Evolutionary conservation across 1,140 invertebrate species (phyloP).

Genomic region (Plectrocnemia conspersa): DNA sequence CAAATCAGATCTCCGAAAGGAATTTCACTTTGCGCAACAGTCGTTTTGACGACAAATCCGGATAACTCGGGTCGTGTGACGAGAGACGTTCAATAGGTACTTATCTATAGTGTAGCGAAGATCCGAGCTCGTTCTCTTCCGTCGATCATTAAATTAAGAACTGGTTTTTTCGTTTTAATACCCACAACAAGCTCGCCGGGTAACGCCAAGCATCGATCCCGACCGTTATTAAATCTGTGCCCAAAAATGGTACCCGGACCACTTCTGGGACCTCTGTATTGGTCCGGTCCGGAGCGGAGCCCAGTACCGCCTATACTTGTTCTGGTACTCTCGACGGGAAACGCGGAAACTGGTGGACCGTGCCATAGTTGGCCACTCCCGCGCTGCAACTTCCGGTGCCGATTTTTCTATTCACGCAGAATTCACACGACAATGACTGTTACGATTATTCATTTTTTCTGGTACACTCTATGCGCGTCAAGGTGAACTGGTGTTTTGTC

Average conservation of each 20-base stretch:
- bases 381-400: constrained; percentile 23
- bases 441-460: constrained; percentile 27
- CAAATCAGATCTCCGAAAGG: too few relatives aligned
- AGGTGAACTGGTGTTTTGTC: constrained; percentile 25
- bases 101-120: constrained; percentile 28
- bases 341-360: constrained; percentile 9
- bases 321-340: too few relatives aligned
- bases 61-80: too few relatives aligned
- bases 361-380: constrained; percentile 21
- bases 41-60: too few relatives aligned
- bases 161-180: constrained; percentile 28
- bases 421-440: constrained; percentile 27
- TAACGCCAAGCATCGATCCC: constrained; percentile 9
- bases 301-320: too few relatives aligned
- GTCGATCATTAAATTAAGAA: constrained; percentile 33
- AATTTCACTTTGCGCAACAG: too few relatives aligned
- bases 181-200: neutral
- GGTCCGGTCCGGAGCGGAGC: neutral
- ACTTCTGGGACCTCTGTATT: neutral
- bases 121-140: constrained; percentile 16
- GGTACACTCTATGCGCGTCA: constrained; percentile 12
- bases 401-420: too few relatives aligned
- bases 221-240: constrained; percentile 3
- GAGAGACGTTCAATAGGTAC: neutral
- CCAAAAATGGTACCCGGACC: neutral